Evolutionary conservation across 2,113 vertebrate species (phyloP), one percentile per base, ranked within the genome.

Genomic region (Ameiurus melas): DNA sequence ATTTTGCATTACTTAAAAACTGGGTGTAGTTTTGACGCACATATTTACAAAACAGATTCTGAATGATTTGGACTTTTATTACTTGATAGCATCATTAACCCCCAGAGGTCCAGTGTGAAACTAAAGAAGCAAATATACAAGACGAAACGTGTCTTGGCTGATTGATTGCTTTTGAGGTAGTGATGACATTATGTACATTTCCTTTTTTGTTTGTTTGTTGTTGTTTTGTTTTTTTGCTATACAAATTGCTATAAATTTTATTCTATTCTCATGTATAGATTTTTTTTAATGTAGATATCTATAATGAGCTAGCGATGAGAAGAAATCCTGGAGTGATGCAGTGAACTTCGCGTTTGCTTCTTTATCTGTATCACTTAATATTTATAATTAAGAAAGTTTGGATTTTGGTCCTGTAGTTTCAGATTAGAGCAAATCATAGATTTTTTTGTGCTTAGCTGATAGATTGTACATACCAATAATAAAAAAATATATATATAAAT

Each of bases 221-320:
- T 47, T 60, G 6, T 7, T 22, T 53, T 27, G 25, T 51, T 53
- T 30, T 30, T 60, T 39, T 62, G 19, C 19, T 20, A 60, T 33
- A 82, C 20, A 25, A 47, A 30, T 60, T 82, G 19, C 33, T 60
- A 64, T 95, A 95, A 95, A 95, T 95, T 95, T 95, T 95, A 95
- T 95, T 95, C 94, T 95, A 95, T 95, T 96, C 94, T 94, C 95
- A 92, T 96, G 95, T 96, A 95, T 96, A 95, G 94, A 25, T 3
- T 85, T 93, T 95, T 93, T 94, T 92, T 58, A 4, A 93, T 95
- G 92, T 95, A 94, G 95, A 94, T 94, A 94, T 93, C 93, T 95
- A 94, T 94, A 95, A 94, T 91, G 89, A 93, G 81, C 92, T 94
- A 94, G 94, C 93, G 92, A 86, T 89, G 94, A 92, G 83, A 90